Percentiles rank a stretch among this genome's conserved stretches.
Conservation (phyloP, 2,113 vertebrate species). For the Charadrius vociferus region DNA sequence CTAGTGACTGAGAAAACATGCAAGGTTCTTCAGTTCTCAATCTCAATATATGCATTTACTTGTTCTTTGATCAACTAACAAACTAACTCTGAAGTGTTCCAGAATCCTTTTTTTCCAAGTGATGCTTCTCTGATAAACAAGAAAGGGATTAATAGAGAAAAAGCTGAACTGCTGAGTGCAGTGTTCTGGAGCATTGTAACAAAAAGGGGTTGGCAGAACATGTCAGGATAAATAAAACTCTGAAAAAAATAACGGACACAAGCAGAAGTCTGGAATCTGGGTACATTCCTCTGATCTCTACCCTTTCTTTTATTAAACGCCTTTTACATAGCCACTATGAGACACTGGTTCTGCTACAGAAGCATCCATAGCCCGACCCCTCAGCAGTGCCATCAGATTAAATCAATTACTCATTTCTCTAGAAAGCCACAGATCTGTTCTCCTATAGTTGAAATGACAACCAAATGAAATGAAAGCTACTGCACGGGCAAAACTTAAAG, state of each 20-base stretch:
- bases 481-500: neutral
- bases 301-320: neutral
- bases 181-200: neutral
- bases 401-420: neutral
- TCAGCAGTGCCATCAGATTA: neutral
- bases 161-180: neutral
- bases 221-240: neutral
- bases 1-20: neutral
- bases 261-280: neutral
- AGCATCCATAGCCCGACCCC: neutral
- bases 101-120: neutral
- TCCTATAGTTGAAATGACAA: neutral
- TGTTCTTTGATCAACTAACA: neutral
- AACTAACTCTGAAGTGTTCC: neutral
- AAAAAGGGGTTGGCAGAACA: neutral
- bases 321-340: neutral
- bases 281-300: neutral
- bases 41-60: neutral
- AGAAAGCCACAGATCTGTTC: neutral
- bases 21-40: neutral
- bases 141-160: neutral
- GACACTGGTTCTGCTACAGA: neutral
- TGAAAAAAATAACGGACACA: neutral
- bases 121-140: neutral
- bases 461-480: neutral